Conservation (phyloP, 2,888 invertebrate species). For the Autographa gamma region DNA sequence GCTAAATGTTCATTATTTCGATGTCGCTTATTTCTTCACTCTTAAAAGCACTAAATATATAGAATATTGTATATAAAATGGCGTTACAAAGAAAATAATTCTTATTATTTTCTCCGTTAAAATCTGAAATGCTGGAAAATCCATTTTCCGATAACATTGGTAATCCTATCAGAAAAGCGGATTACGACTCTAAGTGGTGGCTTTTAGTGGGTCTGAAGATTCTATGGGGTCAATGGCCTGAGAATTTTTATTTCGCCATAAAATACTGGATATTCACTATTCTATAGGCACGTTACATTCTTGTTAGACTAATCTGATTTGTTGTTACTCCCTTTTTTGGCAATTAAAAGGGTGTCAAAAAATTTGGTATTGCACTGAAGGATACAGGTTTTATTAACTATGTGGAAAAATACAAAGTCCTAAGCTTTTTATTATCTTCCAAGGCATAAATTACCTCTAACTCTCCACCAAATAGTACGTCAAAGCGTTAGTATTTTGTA, state of each 20-base stretch:
- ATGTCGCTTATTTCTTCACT: background rate
- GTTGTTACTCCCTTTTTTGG: too few relatives aligned
- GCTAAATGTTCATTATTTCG: background rate
- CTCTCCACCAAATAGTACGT: too few relatives aligned
- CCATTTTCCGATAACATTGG: slow-evolving; percentile 1
- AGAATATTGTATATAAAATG: background rate
- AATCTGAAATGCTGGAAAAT: background rate
- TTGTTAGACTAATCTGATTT: background rate
- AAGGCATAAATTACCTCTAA: too few relatives aligned
- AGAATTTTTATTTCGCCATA: background rate
- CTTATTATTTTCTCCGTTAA: background rate
- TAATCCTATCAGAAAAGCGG: slow-evolving; percentile 3
- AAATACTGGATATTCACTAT: background rate
- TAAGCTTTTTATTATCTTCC: too few relatives aligned
- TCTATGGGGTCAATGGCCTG: background rate
- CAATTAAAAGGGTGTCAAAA: too few relatives aligned
- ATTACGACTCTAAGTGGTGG: background rate
- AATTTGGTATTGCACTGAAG: too few relatives aligned
- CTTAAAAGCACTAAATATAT: background rate
- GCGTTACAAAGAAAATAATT: background rate
- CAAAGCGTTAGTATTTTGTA: too few relatives aligned
- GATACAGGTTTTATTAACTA: too few relatives aligned
- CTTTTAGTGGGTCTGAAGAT: background rate
- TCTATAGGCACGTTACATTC: background rate
- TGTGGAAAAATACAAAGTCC: too few relatives aligned